phyloP scores from a whole-genome alignment of 2,888 invertebrate species.

The Geophilus truncorum region DNA sequence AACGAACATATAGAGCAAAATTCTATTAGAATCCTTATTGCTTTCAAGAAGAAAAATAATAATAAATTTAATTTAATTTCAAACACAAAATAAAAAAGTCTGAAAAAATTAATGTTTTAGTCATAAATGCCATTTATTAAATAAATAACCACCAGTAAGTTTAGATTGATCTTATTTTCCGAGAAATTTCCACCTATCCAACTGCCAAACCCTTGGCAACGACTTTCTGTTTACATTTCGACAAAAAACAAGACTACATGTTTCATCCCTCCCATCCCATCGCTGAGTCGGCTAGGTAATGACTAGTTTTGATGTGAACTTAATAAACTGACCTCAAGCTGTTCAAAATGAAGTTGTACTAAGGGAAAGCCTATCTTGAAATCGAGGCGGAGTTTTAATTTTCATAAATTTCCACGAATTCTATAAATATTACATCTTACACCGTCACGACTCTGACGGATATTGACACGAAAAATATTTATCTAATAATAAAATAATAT shows the following conservation, averaged over 20 bases:
- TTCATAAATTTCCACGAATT: background rate
- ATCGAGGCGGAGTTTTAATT: background rate
- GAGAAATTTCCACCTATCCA: background rate
- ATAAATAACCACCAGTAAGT: background rate
- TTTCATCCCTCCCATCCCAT: background rate
- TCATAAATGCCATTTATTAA: no score
- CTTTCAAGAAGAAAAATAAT: background rate
- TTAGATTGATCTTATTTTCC: background rate
- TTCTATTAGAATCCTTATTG: background rate
- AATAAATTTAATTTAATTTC: slow-evolving; percentile 8
- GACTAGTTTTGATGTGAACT: background rate
- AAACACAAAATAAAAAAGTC: no score
- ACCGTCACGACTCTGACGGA: background rate
- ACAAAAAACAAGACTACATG: background rate
- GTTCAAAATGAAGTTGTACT: background rate
- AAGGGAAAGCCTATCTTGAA: background rate
- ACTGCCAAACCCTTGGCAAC: background rate
- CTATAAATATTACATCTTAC: background rate
- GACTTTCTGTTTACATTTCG: slow-evolving; percentile 4
- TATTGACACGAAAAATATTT: no score
- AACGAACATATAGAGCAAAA: background rate
- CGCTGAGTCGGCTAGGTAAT: background rate
- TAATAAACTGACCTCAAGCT: background rate
- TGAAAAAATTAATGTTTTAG: no score
- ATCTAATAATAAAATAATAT: no score